Evolutionary conservation across 2,797 vertebrate genomes (phyloP).

Genomic region (Phrynocephalus vlangalii): DNA sequence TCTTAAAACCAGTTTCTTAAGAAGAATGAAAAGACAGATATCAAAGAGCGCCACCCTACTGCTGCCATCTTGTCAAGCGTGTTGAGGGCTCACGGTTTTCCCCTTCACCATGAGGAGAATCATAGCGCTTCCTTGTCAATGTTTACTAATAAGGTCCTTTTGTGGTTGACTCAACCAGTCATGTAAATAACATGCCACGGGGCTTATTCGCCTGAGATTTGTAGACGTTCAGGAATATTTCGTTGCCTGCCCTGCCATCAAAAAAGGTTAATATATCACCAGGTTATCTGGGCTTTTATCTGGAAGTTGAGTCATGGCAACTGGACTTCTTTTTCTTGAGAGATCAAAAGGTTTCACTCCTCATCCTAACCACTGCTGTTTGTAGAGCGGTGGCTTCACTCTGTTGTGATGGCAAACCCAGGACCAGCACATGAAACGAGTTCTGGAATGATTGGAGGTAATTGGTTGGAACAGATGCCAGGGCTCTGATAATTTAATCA

Average conservation of each 20-base stretch:
- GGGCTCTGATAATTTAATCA: constrained; percentile 1
- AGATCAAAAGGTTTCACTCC: too few relatives aligned
- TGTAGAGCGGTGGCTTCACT: neutral
- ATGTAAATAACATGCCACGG: too few relatives aligned
- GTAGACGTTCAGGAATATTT: too few relatives aligned
- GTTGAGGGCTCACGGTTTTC: neutral
- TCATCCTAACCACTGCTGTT: too few relatives aligned
- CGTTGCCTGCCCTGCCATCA: too few relatives aligned
- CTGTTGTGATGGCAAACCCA: neutral
- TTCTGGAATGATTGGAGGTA: constrained; percentile 2
- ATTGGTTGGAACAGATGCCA: constrained; percentile 22
- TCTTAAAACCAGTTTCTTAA: neutral
- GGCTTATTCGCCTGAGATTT: too few relatives aligned
- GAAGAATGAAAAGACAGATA: neutral
- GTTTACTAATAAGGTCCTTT: neutral
- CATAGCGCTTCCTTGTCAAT: neutral
- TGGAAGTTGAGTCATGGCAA: too few relatives aligned
- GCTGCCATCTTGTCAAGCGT: neutral
- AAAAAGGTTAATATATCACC: too few relatives aligned
- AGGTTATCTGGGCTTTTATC: too few relatives aligned
- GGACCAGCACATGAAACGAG: neutral
- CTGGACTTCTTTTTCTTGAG: too few relatives aligned
- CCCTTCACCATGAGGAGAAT: neutral
- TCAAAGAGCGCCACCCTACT: neutral
- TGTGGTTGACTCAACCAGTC: too few relatives aligned